phyloP scores from a whole-genome alignment of 2,113 vertebrate species.

The Siniperca knerii region DNA sequence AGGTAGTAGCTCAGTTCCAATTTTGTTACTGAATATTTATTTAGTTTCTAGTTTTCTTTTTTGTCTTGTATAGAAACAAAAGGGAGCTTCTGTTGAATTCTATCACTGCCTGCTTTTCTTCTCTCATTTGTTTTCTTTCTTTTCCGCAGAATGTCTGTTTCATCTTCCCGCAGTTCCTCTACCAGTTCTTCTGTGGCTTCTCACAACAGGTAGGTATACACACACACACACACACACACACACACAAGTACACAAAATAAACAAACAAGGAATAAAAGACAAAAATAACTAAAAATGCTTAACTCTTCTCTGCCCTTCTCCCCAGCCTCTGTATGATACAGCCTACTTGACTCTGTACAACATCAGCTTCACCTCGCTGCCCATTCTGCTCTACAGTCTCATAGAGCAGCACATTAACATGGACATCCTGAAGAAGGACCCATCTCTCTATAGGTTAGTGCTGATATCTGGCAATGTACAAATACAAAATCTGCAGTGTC shows the following conservation, averaged over 20 bases:
- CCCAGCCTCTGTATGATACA: slow-evolving; percentile 95
- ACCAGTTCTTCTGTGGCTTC: slow-evolving; percentile 99
- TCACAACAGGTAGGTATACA: slow-evolving; percentile 92
- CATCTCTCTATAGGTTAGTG: slow-evolving; percentile 89
- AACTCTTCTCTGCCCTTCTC: not conserved
- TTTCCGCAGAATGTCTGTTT: slow-evolving; percentile 95
- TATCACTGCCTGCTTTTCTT: not conserved
- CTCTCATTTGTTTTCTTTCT: slow-evolving; percentile 2
- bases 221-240: not conserved
- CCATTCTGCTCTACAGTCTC: slow-evolving; percentile 96
- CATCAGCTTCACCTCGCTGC: slow-evolving; percentile 99
- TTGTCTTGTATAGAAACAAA: no score
- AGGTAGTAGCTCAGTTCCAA: not conserved
- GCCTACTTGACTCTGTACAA: slow-evolving; percentile 99
- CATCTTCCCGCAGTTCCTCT: slow-evolving; percentile 99
- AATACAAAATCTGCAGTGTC: not conserved
- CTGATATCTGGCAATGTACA: not conserved
- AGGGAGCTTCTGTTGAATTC: no score
- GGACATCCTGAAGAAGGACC: slow-evolving; percentile 94
- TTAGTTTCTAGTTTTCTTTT: not conserved
- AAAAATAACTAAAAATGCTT: not conserved
- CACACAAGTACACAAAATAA: not conserved
- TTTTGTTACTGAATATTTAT: not conserved
- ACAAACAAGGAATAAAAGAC: no score
- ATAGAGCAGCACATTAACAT: slow-evolving; percentile 95